Evolutionary conservation across 2,113 vertebrate genomes (phyloP), one percentile per base, ranked within the genome.

Genomic region (Phrynosoma blainvillii): DNA sequence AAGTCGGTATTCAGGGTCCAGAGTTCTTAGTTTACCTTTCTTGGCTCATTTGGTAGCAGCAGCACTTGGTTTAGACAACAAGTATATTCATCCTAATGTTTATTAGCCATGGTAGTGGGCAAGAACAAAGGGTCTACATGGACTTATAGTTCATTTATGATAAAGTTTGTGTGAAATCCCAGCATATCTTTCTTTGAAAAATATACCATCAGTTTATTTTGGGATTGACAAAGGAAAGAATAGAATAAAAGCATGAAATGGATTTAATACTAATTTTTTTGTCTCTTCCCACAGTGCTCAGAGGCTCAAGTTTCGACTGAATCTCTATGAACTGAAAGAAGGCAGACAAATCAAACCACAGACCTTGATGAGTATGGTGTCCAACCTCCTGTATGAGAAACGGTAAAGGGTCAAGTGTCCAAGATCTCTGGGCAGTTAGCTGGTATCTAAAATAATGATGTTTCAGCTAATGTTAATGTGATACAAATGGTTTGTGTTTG

Each of bases 311-410:
- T 99, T 99, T 96, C 95, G 98, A 88, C 96, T 99, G 84, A 99
- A 99, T 84, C 97, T 99, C 47, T 99, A 99, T 1, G 99, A 99
- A 92, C 96, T 99, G 94, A 99, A 99, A 94, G 98, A 99, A 84
- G 98, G 98, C 1, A 97, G 99, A 89, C 98, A 98, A 95, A 99
- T 99, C 96, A 99, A 99, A 62, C 99, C 99, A 0, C 98, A 99
- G 89, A 99, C 98, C 1, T 98, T 99, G 79, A 99, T 99, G 98
- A 99, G 98, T 95, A 99, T 99, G 99, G 98, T 99, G 91, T 98
- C 99, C 92, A 99, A 99, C 91, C 97, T 99, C 80, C 88, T 99
- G 16, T 99, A 99, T 2, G 99, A 99, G 94, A 98, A 96, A 89
- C 97, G 98, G 99, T 99, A 92, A 96, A 92, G 77, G 65, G 4